Percentiles rank a stretch among this genome's conserved stretches.
phyloP scores from a whole-genome alignment of 2,797 vertebrate species.

The Meriones psammophilus region DNA sequence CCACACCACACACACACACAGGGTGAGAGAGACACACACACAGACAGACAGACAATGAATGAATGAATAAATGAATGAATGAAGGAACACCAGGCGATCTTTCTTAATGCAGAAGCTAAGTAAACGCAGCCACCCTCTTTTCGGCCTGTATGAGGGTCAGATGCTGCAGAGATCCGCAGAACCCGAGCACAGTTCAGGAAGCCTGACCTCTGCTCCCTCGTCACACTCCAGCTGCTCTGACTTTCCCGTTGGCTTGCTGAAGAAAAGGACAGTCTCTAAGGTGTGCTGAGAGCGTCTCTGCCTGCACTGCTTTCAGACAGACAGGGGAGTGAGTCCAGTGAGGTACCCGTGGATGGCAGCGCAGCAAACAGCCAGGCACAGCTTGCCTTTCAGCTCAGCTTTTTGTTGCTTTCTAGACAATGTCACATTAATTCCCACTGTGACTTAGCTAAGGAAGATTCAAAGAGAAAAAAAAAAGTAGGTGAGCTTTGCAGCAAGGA shows the following conservation, averaged over 20 bases:
- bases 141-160: not conserved
- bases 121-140: not conserved
- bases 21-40: not conserved
- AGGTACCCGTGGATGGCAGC: not conserved
- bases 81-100: not conserved
- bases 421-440: not conserved
- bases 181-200: not conserved
- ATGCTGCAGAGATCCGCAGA: accelerated
- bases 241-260: not conserved
- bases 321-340: accelerated
- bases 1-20: not conserved
- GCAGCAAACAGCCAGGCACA: accelerated
- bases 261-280: not conserved
- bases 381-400: not conserved
- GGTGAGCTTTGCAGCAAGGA: too few relatives aligned
- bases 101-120: not conserved
- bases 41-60: not conserved
- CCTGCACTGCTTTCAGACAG: not conserved
- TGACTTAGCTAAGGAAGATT: too few relatives aligned
- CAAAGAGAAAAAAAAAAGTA: not conserved
- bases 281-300: not conserved
- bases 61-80: not conserved
- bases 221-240: not conserved
- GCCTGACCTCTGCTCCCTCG: not conserved
- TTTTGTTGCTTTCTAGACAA: not conserved